Conservation (phyloP, 2,113 vertebrate genomes). For the Theropithecus gelada region DNA sequence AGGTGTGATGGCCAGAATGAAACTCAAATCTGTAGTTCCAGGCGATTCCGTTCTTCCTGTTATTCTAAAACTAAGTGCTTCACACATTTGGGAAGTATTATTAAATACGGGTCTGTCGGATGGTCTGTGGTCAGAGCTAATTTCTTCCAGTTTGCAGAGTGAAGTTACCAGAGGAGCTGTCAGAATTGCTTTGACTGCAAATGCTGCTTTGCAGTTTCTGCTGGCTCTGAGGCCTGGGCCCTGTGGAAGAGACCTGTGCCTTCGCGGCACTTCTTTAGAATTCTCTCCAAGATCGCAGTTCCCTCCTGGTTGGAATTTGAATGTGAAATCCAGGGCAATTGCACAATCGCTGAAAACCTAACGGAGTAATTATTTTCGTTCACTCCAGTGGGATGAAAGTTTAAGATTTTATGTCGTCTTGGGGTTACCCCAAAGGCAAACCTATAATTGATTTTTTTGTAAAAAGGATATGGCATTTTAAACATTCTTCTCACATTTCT, state of each 20-base stretch:
- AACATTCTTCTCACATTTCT: conserved; percentile 19
- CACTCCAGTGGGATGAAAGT: background rate
- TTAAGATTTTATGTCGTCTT: background rate
- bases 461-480: background rate
- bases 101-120: conserved; percentile 69
- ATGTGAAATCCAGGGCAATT: background rate
- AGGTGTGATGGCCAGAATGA: rapidly evolving
- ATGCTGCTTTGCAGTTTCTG: background rate
- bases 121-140: conserved; percentile 65
- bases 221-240: background rate
- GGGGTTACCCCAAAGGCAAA: background rate
- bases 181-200: conserved; percentile 39
- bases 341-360: background rate
- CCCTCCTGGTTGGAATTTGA: background rate
- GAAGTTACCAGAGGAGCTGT: conserved; percentile 72
- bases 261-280: background rate
- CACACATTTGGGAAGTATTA: conserved; percentile 77
- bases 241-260: background rate
- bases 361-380: rapidly evolving
- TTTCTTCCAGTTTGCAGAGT: conserved; percentile 75
- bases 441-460: background rate
- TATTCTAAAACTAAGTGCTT: conserved; percentile 76
- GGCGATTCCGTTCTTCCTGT: conserved; percentile 70
- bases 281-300: background rate
- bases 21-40: background rate